phyloP scores from a whole-genome alignment of 2,888 invertebrate genomes.

The Diarsia dahlii region DNA sequence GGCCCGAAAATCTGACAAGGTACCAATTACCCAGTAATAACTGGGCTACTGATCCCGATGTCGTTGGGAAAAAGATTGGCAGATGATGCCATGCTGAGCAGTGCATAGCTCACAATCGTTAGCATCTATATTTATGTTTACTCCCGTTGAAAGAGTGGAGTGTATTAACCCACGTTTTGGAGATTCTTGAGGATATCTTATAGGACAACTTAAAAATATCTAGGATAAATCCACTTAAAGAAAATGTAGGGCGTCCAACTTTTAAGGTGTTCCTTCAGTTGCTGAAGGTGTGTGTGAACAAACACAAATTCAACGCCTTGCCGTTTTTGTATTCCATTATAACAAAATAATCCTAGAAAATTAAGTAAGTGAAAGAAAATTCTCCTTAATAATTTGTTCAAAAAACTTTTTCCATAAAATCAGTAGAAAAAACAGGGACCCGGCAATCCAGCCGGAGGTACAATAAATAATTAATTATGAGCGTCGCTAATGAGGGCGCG shows the following conservation, averaged over 20 bases:
- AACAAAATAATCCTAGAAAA: neutral
- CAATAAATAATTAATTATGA: constrained; percentile 69
- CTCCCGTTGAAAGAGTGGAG: neutral
- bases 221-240: neutral
- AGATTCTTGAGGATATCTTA: neutral
- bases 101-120: too few species aligned
- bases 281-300: too few species aligned
- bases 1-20: neutral
- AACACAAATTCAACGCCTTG: too few species aligned
- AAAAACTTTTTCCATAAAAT: constrained; percentile 30
- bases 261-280: too few species aligned
- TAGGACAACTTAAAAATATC: too few species aligned
- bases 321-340: neutral
- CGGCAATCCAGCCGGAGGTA: constrained; percentile 37
- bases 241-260: neutral
- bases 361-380: neutral
- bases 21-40: too few species aligned
- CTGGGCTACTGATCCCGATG: neutral
- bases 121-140: neutral
- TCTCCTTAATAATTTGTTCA: neutral
- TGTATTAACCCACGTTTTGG: neutral
- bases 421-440: constrained; percentile 32
- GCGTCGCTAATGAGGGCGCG: constrained; percentile 57
- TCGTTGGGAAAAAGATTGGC: neutral
- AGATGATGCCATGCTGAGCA: neutral